Base-by-base conservation (phyloP, 1,140 invertebrate species). In the Pantala flavescens region DNA sequence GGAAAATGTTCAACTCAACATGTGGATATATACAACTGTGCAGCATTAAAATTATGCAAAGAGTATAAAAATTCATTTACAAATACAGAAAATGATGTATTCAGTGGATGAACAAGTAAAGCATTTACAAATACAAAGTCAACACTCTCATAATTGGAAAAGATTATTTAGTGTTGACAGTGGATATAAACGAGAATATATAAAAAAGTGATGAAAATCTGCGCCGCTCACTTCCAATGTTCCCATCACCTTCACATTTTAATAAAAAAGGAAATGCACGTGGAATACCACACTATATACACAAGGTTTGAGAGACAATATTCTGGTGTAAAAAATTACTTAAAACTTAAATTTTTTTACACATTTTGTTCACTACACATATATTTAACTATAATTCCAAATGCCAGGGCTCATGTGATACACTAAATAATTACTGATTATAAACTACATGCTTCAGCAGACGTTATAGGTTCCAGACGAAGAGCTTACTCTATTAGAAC, bases 21-120 rank as follows among this genome's bases (percentile, higher is more conserved):
- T 63, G 49, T 63, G 49, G 14, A 63, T 63, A 63, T 63, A 63
- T 63, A 63, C 49, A 63, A 63, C 49, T 63, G 49, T 63, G 49
- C 49, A 63, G 49, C 49, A 63, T 21, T 36, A 63, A 19, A 3
- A 63, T 63, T 63, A 63, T 63, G 49, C 49, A 63, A 21, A 63
- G 14, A 63, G 49, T 63, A 63, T 63, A 3, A 63, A 63, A 63
- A 63, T 63, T 63, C 5, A 63, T 63, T 63, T 21, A 63, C 49
- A 63, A 63, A 63, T 63, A 63, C 49, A 63, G 49, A 63, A 63
- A 63, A 63, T 63, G 16, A 63, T 63, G 49, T 21, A 63, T 21
- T 63, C 49, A 3, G n/a, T 63, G 49, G 49, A 63, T 36, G 28
- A 63, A 63, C 12, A 63, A 63, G 49, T 63, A 63, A 63, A 63